Evolutionary conservation across 2,113 vertebrate species (phyloP).

Genomic region (Zosterops japonicus): DNA sequence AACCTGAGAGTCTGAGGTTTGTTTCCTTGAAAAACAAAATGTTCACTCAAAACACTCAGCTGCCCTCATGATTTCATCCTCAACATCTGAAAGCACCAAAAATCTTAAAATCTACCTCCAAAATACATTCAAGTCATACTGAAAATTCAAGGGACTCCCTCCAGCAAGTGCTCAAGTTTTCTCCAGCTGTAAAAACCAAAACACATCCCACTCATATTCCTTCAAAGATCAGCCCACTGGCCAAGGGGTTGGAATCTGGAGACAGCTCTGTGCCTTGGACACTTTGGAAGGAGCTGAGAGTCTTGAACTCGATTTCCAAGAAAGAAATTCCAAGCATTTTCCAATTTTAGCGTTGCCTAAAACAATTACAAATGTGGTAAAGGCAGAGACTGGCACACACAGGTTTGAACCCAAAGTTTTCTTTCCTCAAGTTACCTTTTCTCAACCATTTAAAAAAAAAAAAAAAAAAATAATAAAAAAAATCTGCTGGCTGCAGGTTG

Average conservation of each 20-base stretch:
- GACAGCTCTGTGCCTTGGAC: neutral
- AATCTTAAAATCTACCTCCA: neutral
- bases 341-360: neutral
- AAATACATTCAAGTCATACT: neutral
- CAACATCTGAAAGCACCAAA: neutral
- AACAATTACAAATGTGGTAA: neutral
- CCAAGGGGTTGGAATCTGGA: neutral
- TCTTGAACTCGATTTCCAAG: neutral
- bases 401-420: neutral
- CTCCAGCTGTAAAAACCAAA: neutral
- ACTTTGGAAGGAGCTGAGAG: neutral
- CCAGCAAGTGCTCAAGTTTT: neutral
- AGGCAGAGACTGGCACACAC: accelerated
- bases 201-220: accelerated
- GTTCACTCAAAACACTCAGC: neutral
- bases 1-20: neutral
- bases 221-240: neutral
- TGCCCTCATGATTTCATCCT: neutral
- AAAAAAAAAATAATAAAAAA: neutral
- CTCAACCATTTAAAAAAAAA: neutral
- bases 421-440: neutral
- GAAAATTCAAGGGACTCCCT: neutral
- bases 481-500: neutral
- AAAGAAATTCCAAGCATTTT: neutral
- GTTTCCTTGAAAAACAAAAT: neutral